Evolutionary conservation across 1,140 invertebrate genomes (phyloP).

Genomic region (Choristoneura fumiferana): DNA sequence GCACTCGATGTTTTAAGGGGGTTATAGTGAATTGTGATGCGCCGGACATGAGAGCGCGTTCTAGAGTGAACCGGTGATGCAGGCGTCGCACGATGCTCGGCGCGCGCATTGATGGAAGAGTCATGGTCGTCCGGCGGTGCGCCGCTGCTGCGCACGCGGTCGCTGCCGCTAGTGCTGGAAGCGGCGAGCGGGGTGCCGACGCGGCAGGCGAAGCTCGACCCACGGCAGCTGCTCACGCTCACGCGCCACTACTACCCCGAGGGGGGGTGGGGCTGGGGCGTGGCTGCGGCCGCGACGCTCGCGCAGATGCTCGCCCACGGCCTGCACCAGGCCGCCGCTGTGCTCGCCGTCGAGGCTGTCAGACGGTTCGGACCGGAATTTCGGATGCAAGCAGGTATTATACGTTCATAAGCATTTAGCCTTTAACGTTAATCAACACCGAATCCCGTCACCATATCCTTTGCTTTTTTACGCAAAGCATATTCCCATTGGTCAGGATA

Average conservation of each 20-base stretch:
- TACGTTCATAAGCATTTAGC: not conserved
- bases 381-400: slow-evolving; percentile 72
- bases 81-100: slow-evolving; percentile 57
- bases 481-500: too few species aligned
- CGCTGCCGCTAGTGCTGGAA: slow-evolving; percentile 66
- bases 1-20: too few species aligned
- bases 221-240: slow-evolving; percentile 71
- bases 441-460: too few species aligned
- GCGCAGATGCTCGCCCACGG: slow-evolving; percentile 84
- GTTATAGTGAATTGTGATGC: slow-evolving; percentile 39
- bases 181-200: slow-evolving; percentile 54
- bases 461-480: too few species aligned
- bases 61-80: slow-evolving; percentile 55
- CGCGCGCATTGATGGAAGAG: slow-evolving; percentile 73
- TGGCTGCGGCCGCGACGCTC: slow-evolving; percentile 82
- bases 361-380: slow-evolving; percentile 72
- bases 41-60: slow-evolving; percentile 52
- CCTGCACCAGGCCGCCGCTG: slow-evolving; percentile 80
- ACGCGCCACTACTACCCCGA: slow-evolving; percentile 87
- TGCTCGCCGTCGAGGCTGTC: slow-evolving; percentile 74
- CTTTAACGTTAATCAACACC: too few species aligned
- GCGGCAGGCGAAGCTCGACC: slow-evolving; percentile 66
- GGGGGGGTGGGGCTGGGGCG: slow-evolving; percentile 90
- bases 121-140: slow-evolving; percentile 76
- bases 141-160: slow-evolving; percentile 71